Base-by-base conservation (phyloP, 2,797 vertebrate species). In the Huso huso region DNA sequence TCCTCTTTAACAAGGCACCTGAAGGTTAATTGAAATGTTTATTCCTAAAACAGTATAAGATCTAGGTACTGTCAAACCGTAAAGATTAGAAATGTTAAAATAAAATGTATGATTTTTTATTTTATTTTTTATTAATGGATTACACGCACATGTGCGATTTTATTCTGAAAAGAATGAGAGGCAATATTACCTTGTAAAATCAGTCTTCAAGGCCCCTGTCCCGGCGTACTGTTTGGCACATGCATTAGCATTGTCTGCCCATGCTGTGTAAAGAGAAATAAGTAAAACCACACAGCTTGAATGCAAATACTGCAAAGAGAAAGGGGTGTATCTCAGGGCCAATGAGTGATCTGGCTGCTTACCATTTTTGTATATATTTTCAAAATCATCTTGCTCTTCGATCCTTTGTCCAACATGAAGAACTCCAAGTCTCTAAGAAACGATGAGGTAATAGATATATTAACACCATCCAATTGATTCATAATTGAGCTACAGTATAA, bases 211-310 rank as follows among this genome's bases (percentile, higher is more conserved):
- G 77, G 95, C 95, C 70, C 95, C 95, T 0, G 95, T 98, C 52
- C 95, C 95, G 1, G 95, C 95, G 10, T 97, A 98, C 74, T 98
- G 95, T 76, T 96, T 98, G 82, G 95, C 95, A 89, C 95, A 98
- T 49, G 95, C 95, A 66, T 98, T 95, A 12, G 95, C 95, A 0
- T 98, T 97, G 78, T 98, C 95, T 49, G 95, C 95, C 95, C 95
- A 98, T 1, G 93, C 95, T 98, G 82, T 15, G 78, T 78, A 74
- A n/a, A 66, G 62, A 67, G 7, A 57, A 37, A 37, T 37, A 37
- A 37, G 37, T 37, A 37, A 55, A 10, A 55, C 6, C 9, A 55
- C 9, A 55, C 6, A 55, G 10, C 9, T 55, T 55, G 7, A 4
- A 55, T 55, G 53, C n/a, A 55, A 55, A 55, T 55, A 55, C n/a